Evolutionary conservation across 1,140 invertebrate species (phyloP).

Genomic region (Nasonia longicornis): DNA sequence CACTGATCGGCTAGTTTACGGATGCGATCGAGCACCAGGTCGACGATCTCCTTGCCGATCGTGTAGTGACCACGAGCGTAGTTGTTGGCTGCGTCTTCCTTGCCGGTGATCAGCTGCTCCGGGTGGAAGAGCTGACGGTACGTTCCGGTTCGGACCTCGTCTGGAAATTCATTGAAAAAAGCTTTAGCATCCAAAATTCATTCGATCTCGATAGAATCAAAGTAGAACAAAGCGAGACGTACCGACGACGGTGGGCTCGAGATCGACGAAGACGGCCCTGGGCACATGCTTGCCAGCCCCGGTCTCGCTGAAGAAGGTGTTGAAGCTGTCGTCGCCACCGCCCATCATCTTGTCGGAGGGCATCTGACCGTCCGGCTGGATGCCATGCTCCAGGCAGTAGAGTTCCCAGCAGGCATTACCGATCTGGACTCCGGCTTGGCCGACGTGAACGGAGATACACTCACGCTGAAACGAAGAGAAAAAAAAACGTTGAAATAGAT

Average conservation of each 20-base stretch:
- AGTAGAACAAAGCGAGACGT: conserved; percentile 36
- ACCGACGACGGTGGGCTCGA: conserved; percentile 78
- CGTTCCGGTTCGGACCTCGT: conserved; percentile 79
- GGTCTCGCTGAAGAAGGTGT: conserved; percentile 60
- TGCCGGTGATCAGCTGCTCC: conserved; percentile 80
- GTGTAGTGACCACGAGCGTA: conserved; percentile 89
- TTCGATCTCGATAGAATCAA: neutral
- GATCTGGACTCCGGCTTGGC: conserved; percentile 79
- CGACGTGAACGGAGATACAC: conserved; percentile 77
- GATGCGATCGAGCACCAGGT: conserved; percentile 82
- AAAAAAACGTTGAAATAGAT: neutral
- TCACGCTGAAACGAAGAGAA: conserved; percentile 70
- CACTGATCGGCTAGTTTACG: conserved; percentile 83
- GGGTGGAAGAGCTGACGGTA: conserved; percentile 82
- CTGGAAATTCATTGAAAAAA: conserved; percentile 56
- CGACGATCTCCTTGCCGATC: conserved; percentile 88
- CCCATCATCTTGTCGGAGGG: conserved; percentile 57
- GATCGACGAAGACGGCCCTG: conserved; percentile 76
- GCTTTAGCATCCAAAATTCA: neutral
- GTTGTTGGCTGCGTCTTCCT: conserved; percentile 87
- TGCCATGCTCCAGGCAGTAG: conserved; percentile 86
- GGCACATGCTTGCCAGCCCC: conserved; percentile 74
- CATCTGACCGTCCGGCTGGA: conserved; percentile 77
- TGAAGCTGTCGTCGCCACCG: conserved; percentile 53
- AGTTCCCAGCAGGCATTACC: conserved; percentile 86